Base-by-base conservation (phyloP, 2,888 invertebrate species). In the Phyllotreta striolata region DNA sequence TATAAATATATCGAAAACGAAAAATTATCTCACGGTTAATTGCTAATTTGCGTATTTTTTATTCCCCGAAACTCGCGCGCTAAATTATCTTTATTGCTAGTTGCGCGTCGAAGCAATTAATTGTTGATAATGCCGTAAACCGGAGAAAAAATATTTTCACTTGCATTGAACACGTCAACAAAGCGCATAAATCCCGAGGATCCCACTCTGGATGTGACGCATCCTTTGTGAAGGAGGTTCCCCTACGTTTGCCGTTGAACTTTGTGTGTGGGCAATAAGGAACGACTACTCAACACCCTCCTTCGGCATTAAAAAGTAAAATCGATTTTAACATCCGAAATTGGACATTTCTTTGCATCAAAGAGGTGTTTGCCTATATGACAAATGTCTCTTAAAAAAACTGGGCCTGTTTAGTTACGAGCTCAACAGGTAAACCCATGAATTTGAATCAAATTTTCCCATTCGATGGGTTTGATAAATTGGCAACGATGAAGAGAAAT, bases 301-400 rank as follows among this genome's bases (percentile, higher is more conserved):
- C 35, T 51, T 57, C 63, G 47, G 39, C 64, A 66, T 66, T 66
- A 66, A 66, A 66, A 64, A 64, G 64, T 66, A 66, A 66, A 66
- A 66, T 64, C 66, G 62, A 66, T 66, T 66, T 63, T 58, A 55
- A 55, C 60, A 44, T 60, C 1, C 24, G 47, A 47, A 47, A 34
- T 62, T 41, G 55, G 62, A 62, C 64, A 62, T 62, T 66, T 57
- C 59, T 41, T 47, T 41, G 55, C 57, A 61, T 64, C 64, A 54
- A 62, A 24, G 4, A 63, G 63, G 44, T 62, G 52, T 63, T 66
- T 57, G 62, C 38, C 52, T 9, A 63, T 9, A 63, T 52, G 49
- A 40, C 56, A 56, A 62, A 66, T 58, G 55, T 34, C 6, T 9
- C 57, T 54, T 46, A 38, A 14, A 49, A 58, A 55, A 64, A 65